Percentiles rank a stretch among this genome's conserved stretches.
phyloP scores from a whole-genome alignment of 2,888 invertebrate species.

The Sesia bembeciformis region DNA sequence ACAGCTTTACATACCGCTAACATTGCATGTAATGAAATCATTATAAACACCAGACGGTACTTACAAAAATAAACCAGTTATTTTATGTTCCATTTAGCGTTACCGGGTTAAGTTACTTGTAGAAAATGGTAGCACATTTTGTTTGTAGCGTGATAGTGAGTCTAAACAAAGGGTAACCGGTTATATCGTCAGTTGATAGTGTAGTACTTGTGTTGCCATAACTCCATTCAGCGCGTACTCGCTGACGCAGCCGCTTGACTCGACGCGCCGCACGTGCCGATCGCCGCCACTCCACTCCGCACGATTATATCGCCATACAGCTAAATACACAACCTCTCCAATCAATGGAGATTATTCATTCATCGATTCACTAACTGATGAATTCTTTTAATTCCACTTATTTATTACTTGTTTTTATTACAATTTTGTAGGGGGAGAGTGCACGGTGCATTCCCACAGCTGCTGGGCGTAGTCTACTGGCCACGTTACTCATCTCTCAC shows the following conservation, averaged over 20 bases:
- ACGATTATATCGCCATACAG: slow-evolving; percentile 46
- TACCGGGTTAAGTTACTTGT: no score
- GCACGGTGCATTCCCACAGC: no score
- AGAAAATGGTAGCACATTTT: no score
- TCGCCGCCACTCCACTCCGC: slow-evolving; percentile 57
- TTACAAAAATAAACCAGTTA: no score
- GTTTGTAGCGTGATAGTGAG: no score
- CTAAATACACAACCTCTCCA: neutral
- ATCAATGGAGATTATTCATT: neutral
- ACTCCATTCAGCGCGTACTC: slow-evolving; percentile 29
- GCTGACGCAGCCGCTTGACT: slow-evolving; percentile 46
- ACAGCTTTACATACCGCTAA: no score
- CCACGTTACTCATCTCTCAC: no score
- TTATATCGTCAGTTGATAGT: slow-evolving; percentile 35
- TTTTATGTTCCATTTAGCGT: no score
- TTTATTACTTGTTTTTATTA: neutral
- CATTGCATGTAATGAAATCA: no score
- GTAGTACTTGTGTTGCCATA: slow-evolving; percentile 35
- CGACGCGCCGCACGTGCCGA: slow-evolving; percentile 63
- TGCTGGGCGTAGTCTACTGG: no score
- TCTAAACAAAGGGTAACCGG: no score
- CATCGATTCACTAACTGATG: neutral
- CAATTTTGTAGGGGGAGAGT: neutral
- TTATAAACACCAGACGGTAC: no score
- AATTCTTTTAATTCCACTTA: neutral